Evolutionary conservation across 2,113 vertebrate species (phyloP).

Genomic region (Indri indri): DNA sequence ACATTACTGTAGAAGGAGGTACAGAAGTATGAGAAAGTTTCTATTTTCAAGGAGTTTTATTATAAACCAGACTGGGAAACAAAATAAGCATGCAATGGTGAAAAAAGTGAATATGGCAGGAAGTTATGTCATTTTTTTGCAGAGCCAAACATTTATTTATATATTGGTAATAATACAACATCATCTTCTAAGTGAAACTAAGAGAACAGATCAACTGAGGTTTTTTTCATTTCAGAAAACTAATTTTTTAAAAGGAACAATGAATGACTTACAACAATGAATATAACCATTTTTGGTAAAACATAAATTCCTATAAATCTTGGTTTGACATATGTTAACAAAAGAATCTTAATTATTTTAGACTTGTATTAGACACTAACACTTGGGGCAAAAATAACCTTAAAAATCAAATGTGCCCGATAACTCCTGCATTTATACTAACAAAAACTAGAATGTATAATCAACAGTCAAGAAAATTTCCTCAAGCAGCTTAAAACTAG

Average conservation of each 20-base stretch:
- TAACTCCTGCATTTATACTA: conserved; percentile 34
- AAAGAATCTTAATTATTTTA: conserved; percentile 44
- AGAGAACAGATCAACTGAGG: background rate
- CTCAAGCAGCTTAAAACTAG: background rate
- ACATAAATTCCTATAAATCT: background rate
- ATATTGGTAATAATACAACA: background rate
- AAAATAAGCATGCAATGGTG: conserved; percentile 36
- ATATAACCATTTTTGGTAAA: background rate
- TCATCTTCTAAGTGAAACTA: conserved; percentile 22
- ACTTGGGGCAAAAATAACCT: background rate
- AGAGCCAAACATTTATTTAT: conserved; percentile 28
- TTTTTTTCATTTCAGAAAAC: background rate
- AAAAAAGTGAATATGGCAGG: background rate
- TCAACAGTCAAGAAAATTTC: background rate
- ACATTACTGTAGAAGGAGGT: background rate
- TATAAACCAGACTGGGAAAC: conserved; percentile 13
- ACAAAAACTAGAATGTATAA: conserved; percentile 21
- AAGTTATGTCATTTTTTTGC: background rate
- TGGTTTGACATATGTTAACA: background rate
- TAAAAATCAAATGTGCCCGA: background rate
- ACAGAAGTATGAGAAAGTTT: background rate
- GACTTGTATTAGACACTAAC: background rate
- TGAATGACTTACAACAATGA: background rate
- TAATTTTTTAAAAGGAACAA: background rate
- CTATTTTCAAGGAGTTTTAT: conserved; percentile 20